Evolutionary conservation across 2,888 invertebrate genomes (phyloP), one percentile per base, ranked within the genome.

Genomic region (Yponomeuta sedellus): DNA sequence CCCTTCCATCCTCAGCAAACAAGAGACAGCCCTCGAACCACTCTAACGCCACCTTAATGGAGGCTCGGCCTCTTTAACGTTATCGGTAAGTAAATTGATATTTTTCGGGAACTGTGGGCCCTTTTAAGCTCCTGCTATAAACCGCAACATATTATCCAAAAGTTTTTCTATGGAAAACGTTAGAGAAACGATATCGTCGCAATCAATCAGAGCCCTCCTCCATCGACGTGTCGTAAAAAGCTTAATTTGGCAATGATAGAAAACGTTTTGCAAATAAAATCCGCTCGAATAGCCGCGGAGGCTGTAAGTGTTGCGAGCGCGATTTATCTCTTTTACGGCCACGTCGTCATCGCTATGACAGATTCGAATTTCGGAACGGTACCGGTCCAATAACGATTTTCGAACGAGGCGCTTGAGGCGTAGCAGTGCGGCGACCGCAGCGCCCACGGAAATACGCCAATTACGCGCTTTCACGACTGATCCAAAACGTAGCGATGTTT

Each of bases 1-100:
- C 80, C 71, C 84, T 85, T 71, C 70, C 75, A 73, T 75, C 76
- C 78, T 80, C 78, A 74, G 74, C 81, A 84, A 86, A 87, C 86
- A 85, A 85, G 80, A 77, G 83, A 76, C 79, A 77, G 77, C 81
- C 76, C 86, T 86, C 80, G 82, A 86, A 82, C 75, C 79, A 71
- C 82, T 83, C 72, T 72, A 68, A 16, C 68, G 72, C 69, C 75
- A 77, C 77, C 78, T 76, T 83, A 85, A 87, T 84, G 81, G 84
- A 81, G 75, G 71, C 73, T 73, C 70, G 72, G 73, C 73, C 73
- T 78, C 73, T 75, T 79, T 74, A 77, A 74, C 75, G 61, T 20
- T 64, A 67, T 67, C 40, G 61, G 39, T 63, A 64, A 67, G 63
- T 66, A 67, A 67, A 66, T 64, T 67, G 66, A 66, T 67, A 67